Evolutionary conservation across 2,113 vertebrate genomes (phyloP).

Genomic region (Dendrocopos noguchii): DNA sequence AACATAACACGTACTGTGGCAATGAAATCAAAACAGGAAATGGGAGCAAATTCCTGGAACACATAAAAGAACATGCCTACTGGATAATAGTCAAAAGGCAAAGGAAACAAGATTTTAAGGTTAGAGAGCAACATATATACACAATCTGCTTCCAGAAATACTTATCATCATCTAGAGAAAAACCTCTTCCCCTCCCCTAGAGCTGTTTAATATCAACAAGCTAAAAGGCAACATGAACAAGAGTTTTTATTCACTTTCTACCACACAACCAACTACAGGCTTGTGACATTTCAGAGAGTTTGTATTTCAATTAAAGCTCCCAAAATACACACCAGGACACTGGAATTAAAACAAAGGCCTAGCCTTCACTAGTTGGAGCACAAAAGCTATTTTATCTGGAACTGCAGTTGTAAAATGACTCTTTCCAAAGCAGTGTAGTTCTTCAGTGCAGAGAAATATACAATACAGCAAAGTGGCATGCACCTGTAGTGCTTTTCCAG

Average conservation of each 20-base stretch:
- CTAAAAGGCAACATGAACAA: not conserved
- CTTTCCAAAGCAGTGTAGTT: not conserved
- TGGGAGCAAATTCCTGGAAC: conserved; percentile 42
- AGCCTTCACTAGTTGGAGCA: not conserved
- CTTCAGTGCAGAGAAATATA: not conserved
- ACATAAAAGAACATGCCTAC: conserved; percentile 2
- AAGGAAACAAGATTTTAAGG: not conserved
- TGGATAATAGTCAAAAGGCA: conserved; percentile 21
- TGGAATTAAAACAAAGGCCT: conserved; percentile 57
- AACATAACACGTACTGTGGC: not conserved
- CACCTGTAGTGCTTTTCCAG: not conserved
- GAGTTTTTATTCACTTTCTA: not conserved
- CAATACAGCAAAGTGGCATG: not conserved
- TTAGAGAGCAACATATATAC: not conserved
- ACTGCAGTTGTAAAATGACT: not conserved
- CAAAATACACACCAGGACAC: conserved; percentile 17
- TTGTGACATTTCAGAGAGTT: conserved; percentile 49
- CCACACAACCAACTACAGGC: not conserved
- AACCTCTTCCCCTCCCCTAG: not conserved
- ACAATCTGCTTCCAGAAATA: not conserved
- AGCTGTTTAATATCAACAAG: not conserved
- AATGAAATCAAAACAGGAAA: conserved; percentile 52
- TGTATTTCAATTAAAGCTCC: conserved; percentile 59
- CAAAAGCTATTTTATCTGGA: conserved; percentile 41
- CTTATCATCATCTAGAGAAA: not conserved